phyloP scores from a whole-genome alignment of 2,113 vertebrate genomes.

The Paedocypris sp. region DNA sequence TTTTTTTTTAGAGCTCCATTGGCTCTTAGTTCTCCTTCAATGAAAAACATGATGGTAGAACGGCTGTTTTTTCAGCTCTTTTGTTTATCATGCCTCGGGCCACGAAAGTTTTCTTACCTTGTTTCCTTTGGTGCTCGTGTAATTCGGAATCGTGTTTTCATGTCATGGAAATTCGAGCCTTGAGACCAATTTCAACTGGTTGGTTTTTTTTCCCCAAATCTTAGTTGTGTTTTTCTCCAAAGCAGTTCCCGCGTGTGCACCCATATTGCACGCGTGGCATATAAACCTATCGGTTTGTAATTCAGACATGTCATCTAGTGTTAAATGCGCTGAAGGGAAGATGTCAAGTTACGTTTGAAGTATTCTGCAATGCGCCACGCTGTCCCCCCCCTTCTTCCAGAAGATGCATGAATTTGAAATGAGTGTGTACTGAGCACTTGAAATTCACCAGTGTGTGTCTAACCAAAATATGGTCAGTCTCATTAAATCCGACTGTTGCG shows the following conservation, averaged over 20 bases:
- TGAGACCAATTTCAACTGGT: not conserved
- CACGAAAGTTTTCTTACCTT: conserved; percentile 2
- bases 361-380: conserved; percentile 3
- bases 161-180: not conserved
- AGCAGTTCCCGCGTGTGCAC: not conserved
- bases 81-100: not conserved
- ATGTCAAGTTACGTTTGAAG: not conserved
- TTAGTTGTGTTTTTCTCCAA: not conserved
- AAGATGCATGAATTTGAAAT: not conserved
- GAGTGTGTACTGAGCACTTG: not conserved
- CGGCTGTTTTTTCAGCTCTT: not conserved
- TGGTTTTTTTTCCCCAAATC: not conserved
- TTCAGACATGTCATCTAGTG: not conserved
- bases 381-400: not conserved
- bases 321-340: conserved; percentile 7
- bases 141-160: not conserved
- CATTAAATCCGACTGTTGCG: conserved; percentile 2
- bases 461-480: conserved; percentile 5
- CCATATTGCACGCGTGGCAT: not conserved
- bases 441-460: conserved; percentile 1
- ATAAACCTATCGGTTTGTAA: conserved; percentile 1
- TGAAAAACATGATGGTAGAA: not conserved
- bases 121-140: not conserved
- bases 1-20: conserved; percentile 12
- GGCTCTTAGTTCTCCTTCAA: not conserved